Evolutionary conservation across 2,113 vertebrate genomes (phyloP).

Genomic region (Amphiprion ocellaris): DNA sequence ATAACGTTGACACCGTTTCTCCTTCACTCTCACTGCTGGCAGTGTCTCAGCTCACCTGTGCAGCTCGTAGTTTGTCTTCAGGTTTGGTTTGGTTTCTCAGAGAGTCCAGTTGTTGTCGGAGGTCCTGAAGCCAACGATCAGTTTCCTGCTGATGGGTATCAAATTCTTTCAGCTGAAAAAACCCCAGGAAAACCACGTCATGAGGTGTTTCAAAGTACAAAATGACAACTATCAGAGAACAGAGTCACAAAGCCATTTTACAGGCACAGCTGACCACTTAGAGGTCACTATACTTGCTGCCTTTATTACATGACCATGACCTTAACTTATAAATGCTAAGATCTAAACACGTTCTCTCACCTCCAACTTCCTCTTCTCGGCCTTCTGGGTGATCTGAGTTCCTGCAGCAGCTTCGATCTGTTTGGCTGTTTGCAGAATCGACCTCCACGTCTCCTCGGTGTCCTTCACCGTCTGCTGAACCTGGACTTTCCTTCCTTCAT

Average conservation of each 20-base stretch:
- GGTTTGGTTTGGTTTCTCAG: constrained; percentile 33
- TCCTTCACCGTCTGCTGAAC: constrained; percentile 67
- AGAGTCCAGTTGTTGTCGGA: constrained; percentile 55
- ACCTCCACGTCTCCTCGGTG: constrained; percentile 79
- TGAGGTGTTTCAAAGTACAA: too few relatives aligned
- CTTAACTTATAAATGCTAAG: too few relatives aligned
- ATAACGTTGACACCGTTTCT: too few relatives aligned
- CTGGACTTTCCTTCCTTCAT: constrained; percentile 44
- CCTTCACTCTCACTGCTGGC: too few relatives aligned
- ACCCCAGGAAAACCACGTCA: too few relatives aligned
- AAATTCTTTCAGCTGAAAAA: constrained; percentile 62
- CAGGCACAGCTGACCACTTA: too few relatives aligned
- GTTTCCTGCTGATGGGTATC: constrained; percentile 42
- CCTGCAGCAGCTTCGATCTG: constrained; percentile 45
- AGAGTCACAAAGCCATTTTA: too few relatives aligned
- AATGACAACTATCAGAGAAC: too few relatives aligned
- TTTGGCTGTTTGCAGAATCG: constrained; percentile 58
- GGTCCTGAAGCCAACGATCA: constrained; percentile 57
- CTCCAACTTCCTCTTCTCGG: constrained; percentile 30
- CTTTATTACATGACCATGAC: too few relatives aligned
- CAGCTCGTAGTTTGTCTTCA: constrained; percentile 62
- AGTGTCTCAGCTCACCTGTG: constrained; percentile 69
- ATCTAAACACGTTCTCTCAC: constrained; percentile 27
- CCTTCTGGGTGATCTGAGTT: constrained; percentile 53
- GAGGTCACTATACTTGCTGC: too few relatives aligned